Percentiles rank a stretch among this genome's conserved stretches.
Conservation (phyloP, 2,113 vertebrate species). For the Ammodramus savannarum region DNA sequence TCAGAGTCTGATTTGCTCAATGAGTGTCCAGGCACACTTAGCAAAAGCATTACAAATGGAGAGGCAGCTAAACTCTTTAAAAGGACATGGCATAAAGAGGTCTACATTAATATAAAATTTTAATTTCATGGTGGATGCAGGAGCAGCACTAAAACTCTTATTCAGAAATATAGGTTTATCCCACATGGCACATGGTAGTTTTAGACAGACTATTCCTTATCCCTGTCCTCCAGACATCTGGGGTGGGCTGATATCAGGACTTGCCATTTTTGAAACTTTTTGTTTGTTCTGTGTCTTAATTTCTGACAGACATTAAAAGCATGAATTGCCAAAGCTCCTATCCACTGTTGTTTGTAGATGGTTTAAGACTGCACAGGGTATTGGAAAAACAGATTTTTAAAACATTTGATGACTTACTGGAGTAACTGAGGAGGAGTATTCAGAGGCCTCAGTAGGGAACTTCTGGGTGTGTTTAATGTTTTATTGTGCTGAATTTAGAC, state of each 20-base stretch:
- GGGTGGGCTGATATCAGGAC: not conserved
- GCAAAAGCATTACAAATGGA: not conserved
- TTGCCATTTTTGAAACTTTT: not conserved
- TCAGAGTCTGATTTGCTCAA: not conserved
- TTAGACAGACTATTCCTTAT: not conserved
- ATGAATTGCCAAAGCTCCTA: not conserved
- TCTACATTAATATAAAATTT: not conserved
- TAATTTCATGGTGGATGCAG: not conserved
- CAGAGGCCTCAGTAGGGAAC: not conserved
- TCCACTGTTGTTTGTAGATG: not conserved
- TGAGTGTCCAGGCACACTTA: not conserved
- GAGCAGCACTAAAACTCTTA: not conserved
- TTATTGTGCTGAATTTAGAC: not conserved
- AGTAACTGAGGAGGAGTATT: not conserved
- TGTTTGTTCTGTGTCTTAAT: not conserved
- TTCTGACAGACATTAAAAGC: not conserved
- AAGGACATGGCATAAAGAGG: not conserved
- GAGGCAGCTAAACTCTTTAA: not conserved
- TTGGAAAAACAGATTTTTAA: not conserved
- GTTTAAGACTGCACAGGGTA: not conserved
- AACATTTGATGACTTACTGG: not conserved
- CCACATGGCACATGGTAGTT: accelerated
- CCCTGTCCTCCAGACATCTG: not conserved
- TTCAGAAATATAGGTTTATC: not conserved
- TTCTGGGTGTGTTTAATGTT: not conserved